A percentile compares a stretch with the other conserved stretches of the same genome.
Evolutionary conservation across 1,140 invertebrate genomes (phyloP).

Genomic region (Hylaeus anthracinus): DNA sequence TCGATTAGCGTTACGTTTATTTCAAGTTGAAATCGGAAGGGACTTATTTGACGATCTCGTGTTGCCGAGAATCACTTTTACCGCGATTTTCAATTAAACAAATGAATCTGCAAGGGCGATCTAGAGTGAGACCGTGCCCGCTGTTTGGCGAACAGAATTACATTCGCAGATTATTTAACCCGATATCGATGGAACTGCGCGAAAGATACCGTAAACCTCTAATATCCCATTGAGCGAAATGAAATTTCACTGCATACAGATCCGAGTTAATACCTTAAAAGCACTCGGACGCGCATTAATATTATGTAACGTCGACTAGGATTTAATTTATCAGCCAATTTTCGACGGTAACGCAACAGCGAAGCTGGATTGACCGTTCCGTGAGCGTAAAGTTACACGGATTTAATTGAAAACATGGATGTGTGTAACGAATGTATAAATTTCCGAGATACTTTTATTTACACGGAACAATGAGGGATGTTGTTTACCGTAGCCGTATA

Average conservation of each 20-base stretch:
- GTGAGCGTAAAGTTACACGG: slow-evolving; percentile 7
- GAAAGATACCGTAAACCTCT: not conserved
- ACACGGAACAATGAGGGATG: not conserved
- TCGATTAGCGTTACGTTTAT: not conserved
- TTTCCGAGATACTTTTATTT: slow-evolving; percentile 26
- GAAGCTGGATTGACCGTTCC: not conserved
- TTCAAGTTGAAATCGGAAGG: not conserved
- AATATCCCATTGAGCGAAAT: slow-evolving; percentile 1
- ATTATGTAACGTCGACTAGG: slow-evolving; percentile 23
- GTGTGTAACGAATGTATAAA: not conserved
- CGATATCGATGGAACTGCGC: not conserved
- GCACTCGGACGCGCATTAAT: slow-evolving; percentile 29
- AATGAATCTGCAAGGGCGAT: not conserved
- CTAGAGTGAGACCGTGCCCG: too few relatives aligned
- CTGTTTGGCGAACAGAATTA: slow-evolving; percentile 3
- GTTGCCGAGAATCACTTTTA: not conserved
- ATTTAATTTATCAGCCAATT: slow-evolving; percentile 39
- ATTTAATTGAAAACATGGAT: slow-evolving; percentile 28
- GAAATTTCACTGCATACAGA: not conserved
- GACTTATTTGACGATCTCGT: not conserved
- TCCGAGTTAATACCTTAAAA: slow-evolving; percentile 22
- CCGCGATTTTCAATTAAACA: not conserved
- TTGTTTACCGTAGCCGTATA: not conserved
- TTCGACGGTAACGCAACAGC: not conserved
- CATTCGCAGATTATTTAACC: slow-evolving; percentile 19